A percentile compares a stretch with the other conserved stretches of the same genome.
These are phyloP conservation scores for Armadillidium nasatum DNA, from an alignment of 1,140 invertebrate species.

Conservation along the genomic window DNA sequence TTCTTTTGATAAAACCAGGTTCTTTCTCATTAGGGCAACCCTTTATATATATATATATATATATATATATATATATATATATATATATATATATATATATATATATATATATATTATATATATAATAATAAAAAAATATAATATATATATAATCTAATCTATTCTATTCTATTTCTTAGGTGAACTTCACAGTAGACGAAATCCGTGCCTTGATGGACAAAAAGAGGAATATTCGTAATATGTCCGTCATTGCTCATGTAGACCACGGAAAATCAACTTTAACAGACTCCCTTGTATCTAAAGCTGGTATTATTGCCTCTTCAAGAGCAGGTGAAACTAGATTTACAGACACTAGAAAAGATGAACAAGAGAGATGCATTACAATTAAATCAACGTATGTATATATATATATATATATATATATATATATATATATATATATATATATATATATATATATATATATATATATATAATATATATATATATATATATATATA, in stretches of 20 bases:
- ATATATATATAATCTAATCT: too few relatives aligned
- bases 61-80: conserved; percentile 20
- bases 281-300: conserved; percentile 98
- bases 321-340: conserved; percentile 97
- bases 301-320: conserved; percentile 98
- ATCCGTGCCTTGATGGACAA: conserved; percentile 99
- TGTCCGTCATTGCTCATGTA: conserved; percentile 99
- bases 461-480: too few relatives aligned
- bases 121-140: neutral
- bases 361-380: conserved; percentile 99
- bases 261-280: conserved; percentile 99
- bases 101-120: neutral
- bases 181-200: conserved; percentile 99
- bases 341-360: conserved; percentile 98
- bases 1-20: too few relatives aligned
- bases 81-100: conserved; percentile 10
- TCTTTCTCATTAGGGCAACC: too few relatives aligned
- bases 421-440: too few relatives aligned
- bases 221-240: conserved; percentile 98
- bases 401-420: too few relatives aligned
- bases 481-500: too few relatives aligned
- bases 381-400: conserved; percentile 99
- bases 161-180: too few relatives aligned
- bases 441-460: too few relatives aligned
- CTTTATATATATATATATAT: too few relatives aligned